phyloP scores from a whole-genome alignment of 2,113 vertebrate genomes.

The Rallus limicola region DNA sequence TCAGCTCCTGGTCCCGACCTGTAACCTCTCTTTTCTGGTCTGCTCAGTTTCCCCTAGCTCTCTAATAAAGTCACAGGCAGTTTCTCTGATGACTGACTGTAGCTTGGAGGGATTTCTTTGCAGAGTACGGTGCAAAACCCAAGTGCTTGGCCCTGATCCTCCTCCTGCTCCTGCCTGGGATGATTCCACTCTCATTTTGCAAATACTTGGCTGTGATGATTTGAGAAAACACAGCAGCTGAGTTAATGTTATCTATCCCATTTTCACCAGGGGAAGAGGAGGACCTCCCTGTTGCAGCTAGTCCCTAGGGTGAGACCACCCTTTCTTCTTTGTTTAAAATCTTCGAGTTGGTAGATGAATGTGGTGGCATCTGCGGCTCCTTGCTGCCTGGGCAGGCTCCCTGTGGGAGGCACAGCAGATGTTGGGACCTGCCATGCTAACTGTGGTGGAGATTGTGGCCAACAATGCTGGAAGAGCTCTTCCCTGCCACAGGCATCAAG shows the following conservation, averaged over 20 bases:
- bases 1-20: neutral
- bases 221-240: neutral
- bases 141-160: neutral
- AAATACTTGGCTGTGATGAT: neutral
- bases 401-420: accelerated
- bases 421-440: neutral
- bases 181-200: neutral
- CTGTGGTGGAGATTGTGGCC: neutral
- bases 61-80: neutral
- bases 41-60: neutral
- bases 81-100: neutral
- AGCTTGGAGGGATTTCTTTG: neutral
- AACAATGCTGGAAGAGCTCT: neutral
- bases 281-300: slow-evolving; percentile 5
- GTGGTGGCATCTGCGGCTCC: neutral
- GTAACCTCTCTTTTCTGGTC: accelerated
- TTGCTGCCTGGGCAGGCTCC: neutral
- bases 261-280: neutral
- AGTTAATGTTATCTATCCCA: neutral
- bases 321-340: slow-evolving; percentile 11
- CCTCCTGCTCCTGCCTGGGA: neutral
- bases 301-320: neutral
- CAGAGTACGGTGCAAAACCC: accelerated
- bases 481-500: neutral
- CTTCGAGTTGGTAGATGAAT: neutral